Conservation (phyloP, 2,797 vertebrate species). For the Clarias fuscus region DNA sequence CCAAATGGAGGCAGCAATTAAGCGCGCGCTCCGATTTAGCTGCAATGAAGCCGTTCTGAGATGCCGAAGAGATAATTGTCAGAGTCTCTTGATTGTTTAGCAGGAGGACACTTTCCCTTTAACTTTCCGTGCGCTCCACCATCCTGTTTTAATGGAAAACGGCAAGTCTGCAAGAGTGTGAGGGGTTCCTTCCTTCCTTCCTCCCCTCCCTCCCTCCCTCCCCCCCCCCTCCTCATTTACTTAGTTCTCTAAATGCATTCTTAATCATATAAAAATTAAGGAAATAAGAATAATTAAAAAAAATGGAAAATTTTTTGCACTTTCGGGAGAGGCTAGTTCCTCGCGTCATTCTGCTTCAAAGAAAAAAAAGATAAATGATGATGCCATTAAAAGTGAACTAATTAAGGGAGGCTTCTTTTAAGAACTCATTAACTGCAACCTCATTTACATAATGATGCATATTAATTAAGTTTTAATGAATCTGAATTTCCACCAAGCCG, state of each 20-base stretch:
- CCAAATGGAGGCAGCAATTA: conserved; percentile 51
- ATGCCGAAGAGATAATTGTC: conserved; percentile 52
- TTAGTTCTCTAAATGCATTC: conserved; percentile 69
- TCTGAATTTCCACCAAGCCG: conserved; percentile 98
- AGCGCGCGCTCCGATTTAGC: conserved; percentile 47
- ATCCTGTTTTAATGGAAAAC: conserved; percentile 37
- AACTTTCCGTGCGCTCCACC: conserved; percentile 56
- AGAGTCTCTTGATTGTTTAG: conserved; percentile 57
- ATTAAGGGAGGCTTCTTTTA: conserved; percentile 99
- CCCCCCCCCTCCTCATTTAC: conserved; percentile 59
- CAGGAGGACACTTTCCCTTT: conserved; percentile 54
- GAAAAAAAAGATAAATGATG: conserved; percentile 97
- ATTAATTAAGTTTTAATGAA: conserved; percentile 99
- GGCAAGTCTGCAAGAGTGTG: background rate
- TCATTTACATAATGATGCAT: conserved; percentile 99
- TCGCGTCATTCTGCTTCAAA: conserved; percentile 95
- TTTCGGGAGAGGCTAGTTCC: conserved; percentile 94
- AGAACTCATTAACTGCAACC: conserved; percentile 99
- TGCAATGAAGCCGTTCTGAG: conserved; percentile 49
- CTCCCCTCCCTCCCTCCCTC: background rate
- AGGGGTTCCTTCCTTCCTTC: too few species aligned
- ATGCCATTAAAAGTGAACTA: conserved; percentile 99
- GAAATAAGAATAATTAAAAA: conserved; percentile 88
- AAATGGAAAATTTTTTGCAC: conserved; percentile 74
- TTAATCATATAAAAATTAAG: conserved; percentile 88